Evolutionary conservation across 2,888 invertebrate genomes (phyloP).

Genomic region (Sphaerophoria rueppellii): DNA sequence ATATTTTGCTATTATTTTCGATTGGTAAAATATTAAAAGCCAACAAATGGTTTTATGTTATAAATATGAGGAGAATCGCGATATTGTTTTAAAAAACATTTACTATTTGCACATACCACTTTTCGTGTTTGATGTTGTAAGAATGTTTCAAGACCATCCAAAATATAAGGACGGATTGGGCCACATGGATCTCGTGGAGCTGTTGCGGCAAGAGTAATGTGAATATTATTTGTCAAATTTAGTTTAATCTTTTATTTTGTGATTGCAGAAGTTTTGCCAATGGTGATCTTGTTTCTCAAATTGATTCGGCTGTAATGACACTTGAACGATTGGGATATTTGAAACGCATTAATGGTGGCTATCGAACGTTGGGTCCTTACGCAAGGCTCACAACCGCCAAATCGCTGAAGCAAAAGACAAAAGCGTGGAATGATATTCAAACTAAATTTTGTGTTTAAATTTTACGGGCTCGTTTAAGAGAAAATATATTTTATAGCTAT

Average conservation of each 20-base stretch:
- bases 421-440: constrained; percentile 77
- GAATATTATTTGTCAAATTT: constrained; percentile 60
- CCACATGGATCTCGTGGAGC: constrained; percentile 77
- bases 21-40: too few species aligned
- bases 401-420: constrained; percentile 77
- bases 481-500: too few species aligned
- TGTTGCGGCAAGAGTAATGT: constrained; percentile 78
- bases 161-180: constrained; percentile 78
- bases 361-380: constrained; percentile 80
- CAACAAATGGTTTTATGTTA: too few species aligned
- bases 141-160: constrained; percentile 80
- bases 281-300: constrained; percentile 80
- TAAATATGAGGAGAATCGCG: background rate
- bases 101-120: constrained; percentile 79
- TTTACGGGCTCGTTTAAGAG: background rate
- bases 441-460: background rate
- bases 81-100: constrained; percentile 75
- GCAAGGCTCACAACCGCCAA: constrained; percentile 79
- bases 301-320: constrained; percentile 78
- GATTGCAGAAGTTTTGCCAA: constrained; percentile 77
- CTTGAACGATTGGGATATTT: constrained; percentile 78
- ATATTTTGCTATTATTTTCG: too few species aligned
- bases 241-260: background rate
- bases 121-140: constrained; percentile 80
- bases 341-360: constrained; percentile 77